These are phyloP conservation scores for Etheostoma spectabile DNA, from an alignment of 2,113 vertebrate genomes.

Conservation along the genomic window DNA sequence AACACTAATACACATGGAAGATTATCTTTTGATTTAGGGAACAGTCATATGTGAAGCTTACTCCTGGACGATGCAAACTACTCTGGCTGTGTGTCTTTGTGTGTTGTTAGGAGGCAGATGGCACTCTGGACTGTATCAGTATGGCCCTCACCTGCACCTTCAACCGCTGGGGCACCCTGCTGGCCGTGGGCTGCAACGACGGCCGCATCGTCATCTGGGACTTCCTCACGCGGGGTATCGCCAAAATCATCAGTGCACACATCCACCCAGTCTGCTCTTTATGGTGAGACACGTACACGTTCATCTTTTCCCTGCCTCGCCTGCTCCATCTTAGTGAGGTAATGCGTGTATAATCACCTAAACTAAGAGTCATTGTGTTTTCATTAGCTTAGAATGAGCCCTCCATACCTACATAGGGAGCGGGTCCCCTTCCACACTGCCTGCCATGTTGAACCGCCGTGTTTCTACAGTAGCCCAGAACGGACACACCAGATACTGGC, in stretches of 20 bases:
- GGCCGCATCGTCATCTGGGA: conserved; percentile 99
- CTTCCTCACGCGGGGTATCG: conserved; percentile 96
- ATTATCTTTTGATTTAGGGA: too few species aligned
- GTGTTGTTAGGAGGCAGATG: conserved; percentile 91
- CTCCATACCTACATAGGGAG: too few species aligned
- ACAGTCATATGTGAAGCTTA: not conserved
- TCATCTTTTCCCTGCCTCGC: not conserved
- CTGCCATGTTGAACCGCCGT: too few species aligned
- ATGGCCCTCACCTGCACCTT: conserved; percentile 99
- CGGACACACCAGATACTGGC: too few species aligned
- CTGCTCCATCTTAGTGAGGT: too few species aligned
- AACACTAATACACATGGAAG: not conserved
- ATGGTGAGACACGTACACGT: conserved; percentile 83
- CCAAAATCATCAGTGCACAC: conserved; percentile 98
- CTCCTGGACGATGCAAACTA: not conserved
- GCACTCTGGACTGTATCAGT: conserved; percentile 96
- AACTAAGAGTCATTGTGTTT: too few species aligned
- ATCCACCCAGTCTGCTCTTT: conserved; percentile 97
- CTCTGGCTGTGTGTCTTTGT: conserved; percentile 12
- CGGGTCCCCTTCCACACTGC: too few species aligned
- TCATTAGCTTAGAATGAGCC: too few species aligned
- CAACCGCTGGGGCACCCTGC: conserved; percentile 97
- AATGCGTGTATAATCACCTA: too few species aligned
- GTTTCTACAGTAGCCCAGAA: too few species aligned
- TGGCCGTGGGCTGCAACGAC: conserved; percentile 97